Evolutionary conservation across 2,888 invertebrate genomes (phyloP), one percentile per base, ranked within the genome.

Genomic region (Adelphocoris suturalis): DNA sequence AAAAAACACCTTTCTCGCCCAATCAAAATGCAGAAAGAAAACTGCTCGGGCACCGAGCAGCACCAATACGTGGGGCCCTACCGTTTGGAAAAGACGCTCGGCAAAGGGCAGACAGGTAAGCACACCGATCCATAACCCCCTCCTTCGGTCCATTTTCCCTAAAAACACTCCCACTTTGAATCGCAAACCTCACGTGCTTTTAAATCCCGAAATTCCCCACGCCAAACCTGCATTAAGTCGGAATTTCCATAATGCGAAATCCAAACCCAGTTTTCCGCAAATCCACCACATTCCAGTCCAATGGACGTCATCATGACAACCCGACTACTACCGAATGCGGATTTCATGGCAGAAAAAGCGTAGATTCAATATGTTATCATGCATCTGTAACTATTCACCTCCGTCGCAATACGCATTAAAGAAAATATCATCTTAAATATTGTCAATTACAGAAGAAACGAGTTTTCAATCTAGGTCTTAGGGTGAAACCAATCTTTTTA

Each of bases 31-130:
- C 90, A 90, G 90, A 90, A 90, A 23, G 90, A 90, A 85, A 90
- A 90, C 76, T 85, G 76, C 52, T 27, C 85, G 46, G 90, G 88
- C 46, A 48, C 90, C 57, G 96, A 96, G 94, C 95, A 95, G 93
- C 97, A 97, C 93, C 97, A 98, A 94, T 99, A 98, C 95, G 99
- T 99, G 93, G 99, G 99, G 92, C 99, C 99, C 91, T 99, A 99
- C 95, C 95, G 99, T 94, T 95, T 99, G 94, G 99, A 99, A 94
- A 99, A 99, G 94, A 99, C 99, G 89, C 96, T 99, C 92, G 99
- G 99, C 92, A 99, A 99, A 94, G 99, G 99, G 92, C 99, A 99
- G 94, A 99, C 99, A 94, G 99, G 99, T 99, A 94, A 90, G 82
- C 75, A 61, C 61, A 85, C 85, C 80, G 86, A 86, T 86, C 86